Evolutionary conservation across 2,888 invertebrate species (phyloP).

Genomic region (Idaea biselata): DNA sequence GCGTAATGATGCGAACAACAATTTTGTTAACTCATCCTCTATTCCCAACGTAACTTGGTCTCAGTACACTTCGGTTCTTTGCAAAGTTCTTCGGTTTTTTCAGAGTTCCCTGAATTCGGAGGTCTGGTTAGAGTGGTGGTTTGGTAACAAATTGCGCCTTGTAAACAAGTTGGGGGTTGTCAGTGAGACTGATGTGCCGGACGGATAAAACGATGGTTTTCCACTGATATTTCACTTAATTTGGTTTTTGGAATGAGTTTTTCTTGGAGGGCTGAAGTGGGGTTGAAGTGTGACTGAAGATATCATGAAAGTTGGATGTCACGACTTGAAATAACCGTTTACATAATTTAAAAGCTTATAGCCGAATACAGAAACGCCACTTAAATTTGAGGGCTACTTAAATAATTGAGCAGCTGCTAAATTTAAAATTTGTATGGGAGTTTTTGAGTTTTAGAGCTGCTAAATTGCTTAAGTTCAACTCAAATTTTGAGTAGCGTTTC

Average conservation of each 20-base stretch:
- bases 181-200: slow-evolving; percentile 16
- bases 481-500: no score
- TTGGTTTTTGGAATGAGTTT: neutral
- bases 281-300: neutral
- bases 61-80: slow-evolving; percentile 10
- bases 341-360: no score
- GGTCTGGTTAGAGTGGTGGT: slow-evolving; percentile 11
- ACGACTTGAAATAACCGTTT: no score
- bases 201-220: slow-evolving; percentile 12
- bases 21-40: slow-evolving; percentile 60
- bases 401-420: no score
- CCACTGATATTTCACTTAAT: slow-evolving; percentile 9
- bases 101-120: neutral
- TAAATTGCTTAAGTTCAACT: no score
- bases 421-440: no score
- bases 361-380: no score
- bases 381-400: no score
- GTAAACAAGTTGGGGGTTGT: slow-evolving; percentile 21
- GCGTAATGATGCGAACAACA: slow-evolving; percentile 61
- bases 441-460: no score
- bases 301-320: neutral
- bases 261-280: neutral
- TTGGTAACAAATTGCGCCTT: slow-evolving; percentile 16
- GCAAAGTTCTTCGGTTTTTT: neutral
- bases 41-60: slow-evolving; percentile 33